Evolutionary conservation across 2,113 vertebrate species (phyloP), one percentile per base, ranked within the genome.

Genomic region (Cisticola juncidis): DNA sequence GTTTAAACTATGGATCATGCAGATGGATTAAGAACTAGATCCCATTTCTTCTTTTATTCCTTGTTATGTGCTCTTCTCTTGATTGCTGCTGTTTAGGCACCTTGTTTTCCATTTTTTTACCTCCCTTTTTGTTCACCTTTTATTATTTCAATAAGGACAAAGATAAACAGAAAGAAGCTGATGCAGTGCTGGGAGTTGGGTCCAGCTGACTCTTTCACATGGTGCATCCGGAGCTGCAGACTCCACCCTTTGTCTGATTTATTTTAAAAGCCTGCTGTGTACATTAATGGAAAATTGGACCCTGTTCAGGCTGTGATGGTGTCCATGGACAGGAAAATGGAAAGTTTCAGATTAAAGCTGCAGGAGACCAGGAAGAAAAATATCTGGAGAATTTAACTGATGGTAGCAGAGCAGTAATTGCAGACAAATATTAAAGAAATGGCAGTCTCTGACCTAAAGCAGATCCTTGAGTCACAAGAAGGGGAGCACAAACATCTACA

Each of bases 291-390:
- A 92, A 97, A 94, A 72, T 54, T 88, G 90, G 93, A 81, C 64
- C 48, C 79, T 81, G 48, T 77, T 96, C 86, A 94, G 84, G 69
- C 78, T 60, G 36, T 42, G 68, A 76, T 85, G 88, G 88, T 94
- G 81, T 94, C 88, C 73, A 71, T 48, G 69, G 83, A 72, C 87
- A 93, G 90, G 94, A 96, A 95, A 95, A 94, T 58, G 83, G 92
- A 94, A 97, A 92, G 54, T 94, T 94, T 96, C 81, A 74, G 58
- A 94, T 88, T 78, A 92, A 88, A 95, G 91, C 93, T 92, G 72
- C 91, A 53, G 92, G 94, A 91, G 51, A 53, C 18, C 50, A 86
- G 91, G 92, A 93, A 85, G 81, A 78, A 92, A 94, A 87, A 87
- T 81, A 93, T 86, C 89, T 86, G 70, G 58, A 72, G 64, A 87